Base-by-base conservation (phyloP, 2,888 invertebrate genomes). In the Agrypnus murinus region DNA sequence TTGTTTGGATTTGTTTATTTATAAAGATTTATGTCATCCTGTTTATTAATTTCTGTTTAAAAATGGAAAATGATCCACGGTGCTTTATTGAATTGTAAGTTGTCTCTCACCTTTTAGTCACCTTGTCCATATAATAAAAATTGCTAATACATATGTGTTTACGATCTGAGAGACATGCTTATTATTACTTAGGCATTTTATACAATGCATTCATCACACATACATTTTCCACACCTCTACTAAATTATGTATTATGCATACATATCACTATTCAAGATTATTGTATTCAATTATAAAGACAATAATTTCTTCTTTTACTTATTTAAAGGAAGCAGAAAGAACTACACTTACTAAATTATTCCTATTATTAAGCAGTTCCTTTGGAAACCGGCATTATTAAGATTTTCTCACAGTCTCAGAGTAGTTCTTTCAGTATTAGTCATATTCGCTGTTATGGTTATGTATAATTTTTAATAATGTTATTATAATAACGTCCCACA, bases 241-340 rank as follows among this genome's bases (percentile, higher is more conserved):
- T 46, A 32, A 38, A 38, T 12, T n/a, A 32, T 53, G 53, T 31
- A 53, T 53, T 53, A 53, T 53, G 53, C 53, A 53, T 53, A 46
- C 46, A 19, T 19, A 46, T 15, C 46, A 10, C 14, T 25, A 5
- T 25, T 3, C 25, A 25, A 8, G 43, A 43, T 43, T 12, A 43
- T 46, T 46, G 46, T 19, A 46, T 46, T 46, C 46, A 46, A 46
- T 19, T 46, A 10, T 46, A 46, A 46, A 2, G 17, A 19, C 46
- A 19, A 25, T 19, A 25, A 7, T 43, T 43, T 43, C 12, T 25
- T 25, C 2, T 25, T 25, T 25, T 25, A 25, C 25, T 25, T 5
- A 25, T 25, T 25, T 25, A 25, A 25, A 2, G 5, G 25, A 25
- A 5, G n/a, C n/a, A n/a, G n/a, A n/a, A n/a, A n/a, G n/a, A n/a